Conservation (phyloP, 1,140 invertebrate genomes). For the Euwallacea fornicatus region DNA sequence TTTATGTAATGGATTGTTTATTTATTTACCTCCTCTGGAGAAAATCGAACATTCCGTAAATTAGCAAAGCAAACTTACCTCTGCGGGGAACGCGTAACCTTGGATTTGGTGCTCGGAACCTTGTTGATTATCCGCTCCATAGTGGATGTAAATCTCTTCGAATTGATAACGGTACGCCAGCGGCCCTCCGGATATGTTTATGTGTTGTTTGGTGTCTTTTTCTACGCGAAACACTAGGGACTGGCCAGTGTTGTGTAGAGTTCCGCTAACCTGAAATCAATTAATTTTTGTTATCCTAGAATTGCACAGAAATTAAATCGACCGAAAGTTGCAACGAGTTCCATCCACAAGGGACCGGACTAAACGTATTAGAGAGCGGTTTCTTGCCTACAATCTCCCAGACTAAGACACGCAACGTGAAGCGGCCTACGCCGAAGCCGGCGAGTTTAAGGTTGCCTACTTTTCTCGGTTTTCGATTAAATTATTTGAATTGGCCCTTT, state of each 20-base stretch:
- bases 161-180: slow-evolving; percentile 93
- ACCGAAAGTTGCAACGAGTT: no score
- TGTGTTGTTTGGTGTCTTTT: slow-evolving; percentile 78
- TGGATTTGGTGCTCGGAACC: slow-evolving; percentile 94
- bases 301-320: no score
- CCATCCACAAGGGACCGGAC: no score
- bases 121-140: slow-evolving; percentile 80
- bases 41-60: no score
- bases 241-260: slow-evolving; percentile 86
- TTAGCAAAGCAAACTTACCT: slow-evolving; percentile 64
- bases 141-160: slow-evolving; percentile 94
- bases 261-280: slow-evolving; percentile 74
- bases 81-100: slow-evolving; percentile 90
- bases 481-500: no score
- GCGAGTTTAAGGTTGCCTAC: no score
- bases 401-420: no score
- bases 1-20: slow-evolving; percentile 4
- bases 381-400: no score
- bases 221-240: slow-evolving; percentile 88
- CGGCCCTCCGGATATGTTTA: slow-evolving; percentile 94
- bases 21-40: background rate
- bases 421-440: no score
- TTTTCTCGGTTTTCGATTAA: no score
- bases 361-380: no score
- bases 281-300: no score